Percentiles rank a stretch among this genome's conserved stretches.
phyloP scores from a whole-genome alignment of 2,888 invertebrate species.

The Sarcophaga subvicina region DNA sequence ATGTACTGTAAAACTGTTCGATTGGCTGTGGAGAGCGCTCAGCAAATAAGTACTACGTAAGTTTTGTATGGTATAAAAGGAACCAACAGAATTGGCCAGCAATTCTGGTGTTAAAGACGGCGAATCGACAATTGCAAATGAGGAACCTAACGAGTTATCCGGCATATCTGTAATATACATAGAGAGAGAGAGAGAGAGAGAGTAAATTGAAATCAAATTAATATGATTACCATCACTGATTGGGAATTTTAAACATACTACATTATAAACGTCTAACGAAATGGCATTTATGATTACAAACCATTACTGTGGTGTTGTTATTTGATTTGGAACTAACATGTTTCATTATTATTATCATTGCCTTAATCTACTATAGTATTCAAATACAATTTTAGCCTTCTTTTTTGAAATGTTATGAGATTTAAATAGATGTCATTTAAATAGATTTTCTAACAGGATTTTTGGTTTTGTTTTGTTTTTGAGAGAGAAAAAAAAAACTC shows the following conservation, averaged over 20 bases:
- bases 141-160: conserved; percentile 76
- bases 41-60: conserved; percentile 80
- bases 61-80: conserved; percentile 81
- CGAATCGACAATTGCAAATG: conserved; percentile 81
- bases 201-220: neutral
- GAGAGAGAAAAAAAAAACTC: conserved; percentile 71
- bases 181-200: neutral
- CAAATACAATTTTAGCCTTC: conserved; percentile 31
- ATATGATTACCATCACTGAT: neutral
- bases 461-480: conserved; percentile 28
- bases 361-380: neutral
- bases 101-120: conserved; percentile 80
- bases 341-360: neutral
- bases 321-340: neutral
- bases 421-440: too few relatives aligned
- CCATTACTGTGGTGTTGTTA: conserved; percentile 25
- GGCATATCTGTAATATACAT: conserved; percentile 77
- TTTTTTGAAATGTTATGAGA: conserved; percentile 13
- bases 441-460: neutral
- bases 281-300: conserved; percentile 42
- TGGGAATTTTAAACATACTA: neutral
- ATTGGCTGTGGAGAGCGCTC: conserved; percentile 80
- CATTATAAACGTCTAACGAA: neutral
- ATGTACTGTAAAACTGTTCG: conserved; percentile 83
- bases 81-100: conserved; percentile 79